Conservation (phyloP, 2,888 invertebrate genomes). For the Uropetala carovei region DNA sequence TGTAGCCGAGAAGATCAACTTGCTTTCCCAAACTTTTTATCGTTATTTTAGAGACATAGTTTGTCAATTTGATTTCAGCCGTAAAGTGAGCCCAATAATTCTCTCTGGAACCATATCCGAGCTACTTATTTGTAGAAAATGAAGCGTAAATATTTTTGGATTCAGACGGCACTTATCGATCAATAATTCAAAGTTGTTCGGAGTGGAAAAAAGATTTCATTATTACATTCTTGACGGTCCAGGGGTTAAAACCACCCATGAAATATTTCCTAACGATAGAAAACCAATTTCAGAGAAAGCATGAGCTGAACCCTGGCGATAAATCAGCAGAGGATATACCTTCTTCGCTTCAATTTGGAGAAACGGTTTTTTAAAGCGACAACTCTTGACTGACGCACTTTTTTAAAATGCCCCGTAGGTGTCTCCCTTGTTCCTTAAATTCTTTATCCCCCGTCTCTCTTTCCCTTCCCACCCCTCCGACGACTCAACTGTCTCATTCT, state of each 20-base stretch:
- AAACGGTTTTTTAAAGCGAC: constrained; percentile 56
- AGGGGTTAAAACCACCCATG: neutral
- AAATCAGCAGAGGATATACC: constrained; percentile 24
- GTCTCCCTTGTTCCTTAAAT: constrained; percentile 35
- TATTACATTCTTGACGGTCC: neutral
- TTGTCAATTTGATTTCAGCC: no score
- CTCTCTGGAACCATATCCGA: no score
- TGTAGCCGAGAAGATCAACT: no score
- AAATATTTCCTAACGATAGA: constrained; percentile 28
- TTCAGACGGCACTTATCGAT: neutral
- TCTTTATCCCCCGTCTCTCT: constrained; percentile 13
- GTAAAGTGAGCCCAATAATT: no score
- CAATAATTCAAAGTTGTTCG: neutral
- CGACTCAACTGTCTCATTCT: constrained; percentile 23
- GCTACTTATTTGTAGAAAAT: no score
- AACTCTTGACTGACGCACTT: constrained; percentile 41
- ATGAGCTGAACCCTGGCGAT: neutral
- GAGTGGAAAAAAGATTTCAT: neutral
- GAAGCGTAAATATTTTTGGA: no score
- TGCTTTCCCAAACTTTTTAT: no score
- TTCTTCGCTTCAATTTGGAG: constrained; percentile 48
- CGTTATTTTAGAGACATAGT: no score
- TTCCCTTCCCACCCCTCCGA: no score
- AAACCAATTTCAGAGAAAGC: neutral
- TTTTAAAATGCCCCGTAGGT: constrained; percentile 34